Conservation (phyloP, 2,888 invertebrate species). For the Chelonus formosanus region DNA sequence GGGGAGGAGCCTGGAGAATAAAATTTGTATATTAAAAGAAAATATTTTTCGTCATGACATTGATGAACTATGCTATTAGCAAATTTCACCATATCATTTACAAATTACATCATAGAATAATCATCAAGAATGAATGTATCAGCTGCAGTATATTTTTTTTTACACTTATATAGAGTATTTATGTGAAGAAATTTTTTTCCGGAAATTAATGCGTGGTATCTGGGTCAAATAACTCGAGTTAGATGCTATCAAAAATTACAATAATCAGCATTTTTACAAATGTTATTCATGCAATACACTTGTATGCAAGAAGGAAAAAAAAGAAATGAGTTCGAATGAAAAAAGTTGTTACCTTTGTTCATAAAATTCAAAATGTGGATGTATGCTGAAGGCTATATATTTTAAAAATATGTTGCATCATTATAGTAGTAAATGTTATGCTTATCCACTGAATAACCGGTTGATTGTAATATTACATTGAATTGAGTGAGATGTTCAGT, state of each 20-base stretch:
- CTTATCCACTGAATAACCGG: conserved; percentile 50
- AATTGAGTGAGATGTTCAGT: not conserved
- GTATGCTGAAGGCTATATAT: not conserved
- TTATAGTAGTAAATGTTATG: conserved; percentile 40
- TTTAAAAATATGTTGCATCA: conserved; percentile 11
- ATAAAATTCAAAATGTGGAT: conserved; percentile 5
- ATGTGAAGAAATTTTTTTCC: no score
- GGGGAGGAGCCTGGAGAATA: no score
- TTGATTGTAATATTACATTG: conserved; percentile 43
- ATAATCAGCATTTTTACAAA: conserved; percentile 35
- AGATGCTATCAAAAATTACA: conserved; percentile 45
- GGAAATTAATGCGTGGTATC: no score
- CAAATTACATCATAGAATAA: no score
- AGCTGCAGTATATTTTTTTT: no score
- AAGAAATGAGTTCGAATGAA: not conserved
- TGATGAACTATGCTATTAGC: no score
- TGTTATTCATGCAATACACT: conserved; percentile 1
- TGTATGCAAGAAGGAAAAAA: no score
- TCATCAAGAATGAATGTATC: no score
- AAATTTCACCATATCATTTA: no score
- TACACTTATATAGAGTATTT: no score
- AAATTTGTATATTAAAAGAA: no score
- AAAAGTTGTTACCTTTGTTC: not conserved
- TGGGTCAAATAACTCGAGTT: conserved; percentile 18
- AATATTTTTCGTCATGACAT: no score